Evolutionary conservation across 2,113 vertebrate genomes (phyloP).

Genomic region (Etheostoma cragini): DNA sequence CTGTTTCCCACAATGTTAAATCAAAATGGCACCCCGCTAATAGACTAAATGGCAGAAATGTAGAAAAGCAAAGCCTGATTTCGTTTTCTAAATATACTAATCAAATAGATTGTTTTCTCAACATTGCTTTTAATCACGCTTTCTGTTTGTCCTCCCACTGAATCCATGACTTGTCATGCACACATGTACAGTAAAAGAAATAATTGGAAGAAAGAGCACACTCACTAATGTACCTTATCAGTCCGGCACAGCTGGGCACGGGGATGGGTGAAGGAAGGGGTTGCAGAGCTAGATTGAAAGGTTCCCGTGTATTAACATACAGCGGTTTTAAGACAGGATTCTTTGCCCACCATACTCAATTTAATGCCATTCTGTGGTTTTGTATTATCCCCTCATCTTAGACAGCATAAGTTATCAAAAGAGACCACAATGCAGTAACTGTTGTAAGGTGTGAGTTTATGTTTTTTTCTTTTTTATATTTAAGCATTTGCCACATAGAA

Average conservation of each 20-base stretch:
- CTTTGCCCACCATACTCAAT: constrained; percentile 54
- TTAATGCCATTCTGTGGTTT: constrained; percentile 52
- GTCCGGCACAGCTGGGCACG: constrained; percentile 66
- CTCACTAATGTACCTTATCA: constrained; percentile 78
- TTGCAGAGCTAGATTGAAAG: constrained; percentile 74
- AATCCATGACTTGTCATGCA: constrained; percentile 77
- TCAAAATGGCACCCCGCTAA: neutral
- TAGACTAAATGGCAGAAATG: constrained; percentile 4
- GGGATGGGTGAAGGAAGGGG: constrained; percentile 47
- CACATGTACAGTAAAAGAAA: constrained; percentile 67
- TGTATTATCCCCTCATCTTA: constrained; percentile 57
- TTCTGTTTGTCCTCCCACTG: constrained; percentile 47
- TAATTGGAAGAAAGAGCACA: constrained; percentile 70
- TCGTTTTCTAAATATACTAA: constrained; percentile 55
- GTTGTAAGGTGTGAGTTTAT: constrained; percentile 3
- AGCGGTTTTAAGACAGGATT: constrained; percentile 63
- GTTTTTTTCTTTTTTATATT: constrained; percentile 23
- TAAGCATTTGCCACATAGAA: constrained; percentile 21
- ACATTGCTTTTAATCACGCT: constrained; percentile 67
- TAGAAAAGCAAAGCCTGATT: constrained; percentile 8
- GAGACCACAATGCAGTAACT: constrained; percentile 14
- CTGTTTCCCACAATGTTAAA: neutral
- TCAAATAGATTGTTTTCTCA: constrained; percentile 64
- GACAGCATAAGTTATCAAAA: constrained; percentile 58
- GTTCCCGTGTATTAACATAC: constrained; percentile 75